A percentile compares a stretch with the other conserved stretches of the same genome.
Evolutionary conservation across 2,888 invertebrate species (phyloP).

Genomic region (Cenopis cana): DNA sequence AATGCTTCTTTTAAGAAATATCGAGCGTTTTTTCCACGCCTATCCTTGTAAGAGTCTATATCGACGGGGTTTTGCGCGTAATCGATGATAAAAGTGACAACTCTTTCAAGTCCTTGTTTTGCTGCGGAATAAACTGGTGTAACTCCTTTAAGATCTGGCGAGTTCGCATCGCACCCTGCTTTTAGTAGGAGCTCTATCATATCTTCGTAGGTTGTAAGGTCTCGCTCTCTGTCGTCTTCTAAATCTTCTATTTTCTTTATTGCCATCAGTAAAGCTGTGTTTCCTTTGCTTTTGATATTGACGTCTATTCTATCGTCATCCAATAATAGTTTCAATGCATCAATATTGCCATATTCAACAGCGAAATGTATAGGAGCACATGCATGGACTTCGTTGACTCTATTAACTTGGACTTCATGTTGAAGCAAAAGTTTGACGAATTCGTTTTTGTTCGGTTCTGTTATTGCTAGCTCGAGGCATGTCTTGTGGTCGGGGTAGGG

Average conservation of each 20-base stretch:
- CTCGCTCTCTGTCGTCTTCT: constrained; percentile 75
- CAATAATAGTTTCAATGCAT: constrained; percentile 77
- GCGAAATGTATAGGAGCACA: constrained; percentile 89
- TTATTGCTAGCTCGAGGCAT: constrained; percentile 85
- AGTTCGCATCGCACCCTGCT: constrained; percentile 83
- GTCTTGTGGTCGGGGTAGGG: constrained; percentile 85
- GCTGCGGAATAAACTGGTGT: constrained; percentile 87
- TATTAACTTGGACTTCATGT: constrained; percentile 86
- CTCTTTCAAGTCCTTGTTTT: constrained; percentile 80
- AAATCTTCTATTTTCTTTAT: constrained; percentile 80
- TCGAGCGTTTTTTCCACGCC: constrained; percentile 83
- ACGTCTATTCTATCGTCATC: constrained; percentile 79
- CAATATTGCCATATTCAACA: constrained; percentile 80
- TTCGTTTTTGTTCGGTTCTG: constrained; percentile 76
- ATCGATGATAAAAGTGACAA: constrained; percentile 82
- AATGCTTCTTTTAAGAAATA: constrained; percentile 83
- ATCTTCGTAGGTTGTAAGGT: constrained; percentile 73
- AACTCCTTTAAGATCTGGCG: constrained; percentile 80
- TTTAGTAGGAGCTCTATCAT: constrained; percentile 84
- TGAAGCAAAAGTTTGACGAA: constrained; percentile 85
- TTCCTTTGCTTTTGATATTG: constrained; percentile 80
- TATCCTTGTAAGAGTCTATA: constrained; percentile 84
- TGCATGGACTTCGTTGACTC: constrained; percentile 81
- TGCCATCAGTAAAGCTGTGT: constrained; percentile 81
- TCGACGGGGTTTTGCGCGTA: constrained; percentile 79